phyloP scores from a whole-genome alignment of 2,797 vertebrate genomes.

The Scarus forsteni region DNA sequence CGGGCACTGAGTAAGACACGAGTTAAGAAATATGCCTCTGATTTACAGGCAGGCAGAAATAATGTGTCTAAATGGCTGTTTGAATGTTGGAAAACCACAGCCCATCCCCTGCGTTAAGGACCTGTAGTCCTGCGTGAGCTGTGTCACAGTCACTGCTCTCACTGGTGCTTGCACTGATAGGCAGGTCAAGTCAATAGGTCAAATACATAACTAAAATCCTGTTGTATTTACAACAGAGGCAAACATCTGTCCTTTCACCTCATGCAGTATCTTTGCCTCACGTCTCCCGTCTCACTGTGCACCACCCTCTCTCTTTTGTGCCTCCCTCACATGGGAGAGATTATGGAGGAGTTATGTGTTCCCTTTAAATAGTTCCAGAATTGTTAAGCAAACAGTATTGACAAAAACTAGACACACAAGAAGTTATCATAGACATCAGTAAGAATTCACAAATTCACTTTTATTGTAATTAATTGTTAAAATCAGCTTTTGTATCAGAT shows the following conservation, averaged over 20 bases:
- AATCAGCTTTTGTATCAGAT: not conserved
- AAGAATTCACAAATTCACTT: not conserved
- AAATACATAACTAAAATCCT: not conserved
- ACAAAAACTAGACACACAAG: not conserved
- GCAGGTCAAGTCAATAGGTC: not conserved
- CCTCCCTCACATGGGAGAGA: not conserved
- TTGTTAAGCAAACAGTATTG: not conserved
- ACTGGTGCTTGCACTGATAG: not conserved
- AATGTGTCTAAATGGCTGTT: no score
- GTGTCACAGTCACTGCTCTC: not conserved
- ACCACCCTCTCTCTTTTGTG: not conserved
- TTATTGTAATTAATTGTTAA: not conserved
- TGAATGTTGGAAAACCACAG: no score
- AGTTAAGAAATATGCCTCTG: no score
- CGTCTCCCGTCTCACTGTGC: not conserved
- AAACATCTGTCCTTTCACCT: not conserved
- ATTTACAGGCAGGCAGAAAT: no score
- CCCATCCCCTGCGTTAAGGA: no score
- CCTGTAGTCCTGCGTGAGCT: not conserved
- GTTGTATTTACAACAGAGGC: not conserved
- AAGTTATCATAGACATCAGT: not conserved
- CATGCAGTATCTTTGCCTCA: not conserved
- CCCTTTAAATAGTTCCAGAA: not conserved
- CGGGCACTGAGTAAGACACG: no score
- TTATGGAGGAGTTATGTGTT: not conserved